Evolutionary conservation across 2,113 vertebrate species (phyloP).

Genomic region (Elephas maximus): DNA sequence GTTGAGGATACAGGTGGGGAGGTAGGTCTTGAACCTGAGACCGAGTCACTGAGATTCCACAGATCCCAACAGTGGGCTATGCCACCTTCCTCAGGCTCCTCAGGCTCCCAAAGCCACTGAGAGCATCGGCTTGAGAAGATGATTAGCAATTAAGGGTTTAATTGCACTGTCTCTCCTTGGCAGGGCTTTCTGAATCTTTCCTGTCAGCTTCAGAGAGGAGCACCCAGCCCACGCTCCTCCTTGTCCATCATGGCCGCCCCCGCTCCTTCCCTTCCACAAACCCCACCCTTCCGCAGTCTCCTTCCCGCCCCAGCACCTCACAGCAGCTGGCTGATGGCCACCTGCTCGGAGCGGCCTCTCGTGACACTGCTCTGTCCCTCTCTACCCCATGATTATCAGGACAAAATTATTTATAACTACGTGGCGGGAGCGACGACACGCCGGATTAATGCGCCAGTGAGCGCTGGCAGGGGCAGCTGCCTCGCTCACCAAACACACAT

Average conservation of each 20-base stretch:
- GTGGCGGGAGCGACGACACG: conserved; percentile 85
- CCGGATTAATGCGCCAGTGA: conserved; percentile 85
- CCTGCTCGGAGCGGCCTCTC: neutral
- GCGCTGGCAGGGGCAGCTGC: conserved; percentile 83
- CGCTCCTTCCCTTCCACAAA: neutral
- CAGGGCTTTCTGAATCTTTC: conserved; percentile 65
- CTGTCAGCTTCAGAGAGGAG: neutral
- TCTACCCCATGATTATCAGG: conserved; percentile 73
- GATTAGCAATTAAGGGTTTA: conserved; percentile 67
- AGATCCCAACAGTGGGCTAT: fast-evolving
- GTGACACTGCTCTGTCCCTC: fast-evolving
- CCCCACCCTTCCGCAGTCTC: neutral
- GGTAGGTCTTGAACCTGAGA: neutral
- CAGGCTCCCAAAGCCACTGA: conserved; percentile 63
- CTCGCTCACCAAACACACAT: conserved; percentile 87
- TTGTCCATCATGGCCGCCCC: neutral
- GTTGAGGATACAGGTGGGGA: fast-evolving
- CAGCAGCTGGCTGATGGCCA: neutral
- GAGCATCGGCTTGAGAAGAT: conserved; percentile 67
- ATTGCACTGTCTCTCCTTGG: conserved; percentile 60
- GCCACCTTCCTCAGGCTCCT: neutral
- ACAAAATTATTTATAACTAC: conserved; percentile 86
- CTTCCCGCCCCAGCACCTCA: neutral
- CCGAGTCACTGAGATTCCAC: fast-evolving
- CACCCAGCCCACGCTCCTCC: neutral